Percentiles rank a stretch among this genome's conserved stretches.
phyloP scores from a whole-genome alignment of 2,113 vertebrate species.

The Hydrolagus affinis region DNA sequence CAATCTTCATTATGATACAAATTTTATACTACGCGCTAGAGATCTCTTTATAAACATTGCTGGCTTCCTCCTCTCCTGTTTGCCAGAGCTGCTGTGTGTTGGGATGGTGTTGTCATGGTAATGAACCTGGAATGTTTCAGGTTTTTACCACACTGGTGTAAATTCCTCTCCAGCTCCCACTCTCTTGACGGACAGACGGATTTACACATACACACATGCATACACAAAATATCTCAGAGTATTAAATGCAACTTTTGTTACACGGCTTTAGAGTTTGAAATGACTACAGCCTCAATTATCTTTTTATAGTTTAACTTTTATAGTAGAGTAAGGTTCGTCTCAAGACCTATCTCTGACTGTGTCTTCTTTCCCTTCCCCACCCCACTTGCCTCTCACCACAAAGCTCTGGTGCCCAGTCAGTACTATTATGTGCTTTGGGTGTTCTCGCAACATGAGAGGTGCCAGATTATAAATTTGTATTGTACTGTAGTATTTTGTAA shows the following conservation, averaged over 20 bases:
- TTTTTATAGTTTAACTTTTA: too few species aligned
- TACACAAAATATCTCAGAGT: background rate
- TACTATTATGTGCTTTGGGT: too few species aligned
- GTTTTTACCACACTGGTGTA: background rate
- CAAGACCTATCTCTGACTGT: too few species aligned
- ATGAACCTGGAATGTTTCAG: background rate
- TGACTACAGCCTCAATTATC: background rate
- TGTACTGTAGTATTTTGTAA: too few species aligned
- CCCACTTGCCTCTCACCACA: too few species aligned
- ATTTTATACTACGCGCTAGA: background rate
- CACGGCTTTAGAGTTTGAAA: background rate
- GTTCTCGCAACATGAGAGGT: too few species aligned
- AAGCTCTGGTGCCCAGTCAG: too few species aligned
- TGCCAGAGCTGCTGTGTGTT: background rate
- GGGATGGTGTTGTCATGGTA: background rate
- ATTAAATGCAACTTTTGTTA: background rate
- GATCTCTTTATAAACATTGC: conserved; percentile 17
- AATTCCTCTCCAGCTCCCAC: background rate
- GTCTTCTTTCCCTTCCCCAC: too few species aligned
- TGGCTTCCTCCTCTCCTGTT: background rate
- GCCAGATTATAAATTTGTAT: too few species aligned
- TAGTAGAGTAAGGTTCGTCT: too few species aligned
- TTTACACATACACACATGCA: background rate
- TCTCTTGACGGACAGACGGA: too few species aligned
- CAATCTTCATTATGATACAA: conserved; percentile 20